Conservation (phyloP, 2,797 vertebrate genomes). For the Enteromius trimaculatus region DNA sequence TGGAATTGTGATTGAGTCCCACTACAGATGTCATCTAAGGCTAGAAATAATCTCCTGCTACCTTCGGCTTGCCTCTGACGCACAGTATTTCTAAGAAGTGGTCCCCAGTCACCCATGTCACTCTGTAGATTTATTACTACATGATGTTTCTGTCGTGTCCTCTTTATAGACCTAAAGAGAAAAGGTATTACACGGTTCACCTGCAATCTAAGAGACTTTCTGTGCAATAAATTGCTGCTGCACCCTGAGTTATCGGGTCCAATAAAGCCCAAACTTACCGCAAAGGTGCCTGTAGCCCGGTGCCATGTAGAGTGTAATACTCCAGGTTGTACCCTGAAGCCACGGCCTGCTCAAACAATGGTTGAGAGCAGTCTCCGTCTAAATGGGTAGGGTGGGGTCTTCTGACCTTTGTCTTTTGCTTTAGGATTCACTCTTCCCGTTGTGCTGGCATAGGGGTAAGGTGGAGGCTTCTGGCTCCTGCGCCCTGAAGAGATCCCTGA, state of each 20-base stretch:
- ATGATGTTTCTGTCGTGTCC: not conserved
- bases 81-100: conserved; percentile 15
- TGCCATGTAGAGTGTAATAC: conserved; percentile 69
- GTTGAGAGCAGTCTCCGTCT: conserved; percentile 79
- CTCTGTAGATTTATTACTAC: conserved; percentile 16
- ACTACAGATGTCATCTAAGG: conserved; percentile 37
- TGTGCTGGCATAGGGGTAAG: conserved; percentile 72
- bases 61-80: conserved; percentile 12
- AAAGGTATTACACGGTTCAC: conserved; percentile 23
- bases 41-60: conserved; percentile 37
- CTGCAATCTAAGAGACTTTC: not conserved
- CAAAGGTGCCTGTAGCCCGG: conserved; percentile 68
- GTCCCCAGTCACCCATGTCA: not conserved
- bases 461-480: conserved; percentile 76
- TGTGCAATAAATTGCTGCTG: not conserved
- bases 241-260: not conserved
- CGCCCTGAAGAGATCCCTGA: conserved; percentile 55
- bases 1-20: conserved; percentile 31
- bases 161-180: conserved; percentile 12
- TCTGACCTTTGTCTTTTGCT: conserved; percentile 67
- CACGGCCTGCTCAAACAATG: conserved; percentile 76
- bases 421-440: conserved; percentile 62
- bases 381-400: conserved; percentile 77
- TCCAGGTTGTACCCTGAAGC: conserved; percentile 64
- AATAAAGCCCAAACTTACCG: conserved; percentile 70